Percentiles rank a stretch among this genome's conserved stretches.
Conservation (phyloP, 64 coral and sea anemone genomes). For the Anthopleura sola region DNA sequence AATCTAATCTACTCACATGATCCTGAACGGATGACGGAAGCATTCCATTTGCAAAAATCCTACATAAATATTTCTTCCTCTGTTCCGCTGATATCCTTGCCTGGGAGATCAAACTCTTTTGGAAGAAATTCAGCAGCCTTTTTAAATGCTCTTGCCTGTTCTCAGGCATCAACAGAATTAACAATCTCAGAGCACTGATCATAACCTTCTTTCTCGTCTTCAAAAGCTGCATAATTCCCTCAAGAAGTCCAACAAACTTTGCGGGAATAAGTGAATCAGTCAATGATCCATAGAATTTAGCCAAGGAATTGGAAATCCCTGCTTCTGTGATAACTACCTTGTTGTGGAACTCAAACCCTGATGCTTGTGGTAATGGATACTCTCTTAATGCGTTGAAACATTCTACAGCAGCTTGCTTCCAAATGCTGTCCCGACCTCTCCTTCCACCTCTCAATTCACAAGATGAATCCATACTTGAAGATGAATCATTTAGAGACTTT, state of each 20-base stretch:
- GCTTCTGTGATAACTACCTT: slow-evolving; percentile 43
- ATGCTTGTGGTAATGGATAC: slow-evolving; percentile 36
- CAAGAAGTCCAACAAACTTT: slow-evolving; percentile 51
- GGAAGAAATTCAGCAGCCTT: slow-evolving; percentile 66
- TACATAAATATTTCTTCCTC: slow-evolving; percentile 13
- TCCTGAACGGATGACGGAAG: too few species aligned
- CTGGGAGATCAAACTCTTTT: slow-evolving; percentile 33
- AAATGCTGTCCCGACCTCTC: slow-evolving; percentile 25
- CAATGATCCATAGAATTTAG: slow-evolving; percentile 66
- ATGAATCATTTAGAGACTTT: not conserved
- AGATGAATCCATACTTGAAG: slow-evolving; percentile 14
- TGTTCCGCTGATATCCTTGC: slow-evolving; percentile 12
- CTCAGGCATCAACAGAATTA: slow-evolving; percentile 45
- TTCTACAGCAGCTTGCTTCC: slow-evolving; percentile 40
- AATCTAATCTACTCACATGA: too few species aligned
- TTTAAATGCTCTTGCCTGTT: slow-evolving; percentile 50
- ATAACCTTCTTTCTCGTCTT: slow-evolving; percentile 35
- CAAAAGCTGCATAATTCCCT: slow-evolving; percentile 38
- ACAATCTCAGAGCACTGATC: slow-evolving; percentile 34
- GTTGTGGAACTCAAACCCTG: slow-evolving; percentile 51
- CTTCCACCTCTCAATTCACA: slow-evolving; percentile 23
- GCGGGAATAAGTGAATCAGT: slow-evolving; percentile 68
- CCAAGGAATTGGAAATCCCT: slow-evolving; percentile 67
- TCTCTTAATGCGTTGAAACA: slow-evolving; percentile 64
- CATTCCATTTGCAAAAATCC: not conserved